Evolutionary conservation across 2,888 invertebrate genomes (phyloP), one percentile per base, ranked within the genome.

Genomic region (Erannis defoliaria): DNA sequence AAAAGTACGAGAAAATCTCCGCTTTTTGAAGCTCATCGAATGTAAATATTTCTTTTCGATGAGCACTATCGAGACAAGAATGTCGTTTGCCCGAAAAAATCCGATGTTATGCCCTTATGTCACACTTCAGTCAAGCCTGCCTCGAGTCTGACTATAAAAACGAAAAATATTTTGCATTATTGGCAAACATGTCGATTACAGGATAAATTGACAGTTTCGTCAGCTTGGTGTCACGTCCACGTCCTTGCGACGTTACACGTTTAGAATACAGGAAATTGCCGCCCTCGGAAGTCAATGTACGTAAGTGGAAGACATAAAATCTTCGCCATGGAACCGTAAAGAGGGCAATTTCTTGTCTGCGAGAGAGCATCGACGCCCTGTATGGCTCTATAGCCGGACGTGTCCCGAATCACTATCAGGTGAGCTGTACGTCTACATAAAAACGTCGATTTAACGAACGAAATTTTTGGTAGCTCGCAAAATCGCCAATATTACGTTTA

Each of bases 271-370:
- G 78, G 77, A 80, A 81, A 84, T 81, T 77, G 77, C 77, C 80
- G 76, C 80, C 80, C 80, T 84, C 84, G 77, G 80, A 82, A 86
- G 84, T 85, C 85, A 86, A 82, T 85, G 84, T 82, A 77, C 82
- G 83, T 87, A 88, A 86, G 86, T 85, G 84, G 83, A 72, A 73
- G 81, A 73, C 83, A 84, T 88, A 86, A 89, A 89, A 87, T 87
- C 83, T 81, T 80, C 82, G 75, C 80, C 81, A 82, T 83, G 80
- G 77, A 78, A 81, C 81, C 79, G 80, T 89, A 88, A 88, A 88
- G 85, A 79, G 80, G 82, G 85, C 84, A 85, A 86, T 89, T 88
- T 85, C 87, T 84, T 86, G 86, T 88, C 82, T 84, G 81, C 79
- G 79, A 80, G 74, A 78, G 79, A 84, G 77, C 79, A 80, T 82